These are phyloP conservation scores for Deilephila elpenor DNA, from an alignment of 2,888 invertebrate species.

Conservation along the genomic window DNA sequence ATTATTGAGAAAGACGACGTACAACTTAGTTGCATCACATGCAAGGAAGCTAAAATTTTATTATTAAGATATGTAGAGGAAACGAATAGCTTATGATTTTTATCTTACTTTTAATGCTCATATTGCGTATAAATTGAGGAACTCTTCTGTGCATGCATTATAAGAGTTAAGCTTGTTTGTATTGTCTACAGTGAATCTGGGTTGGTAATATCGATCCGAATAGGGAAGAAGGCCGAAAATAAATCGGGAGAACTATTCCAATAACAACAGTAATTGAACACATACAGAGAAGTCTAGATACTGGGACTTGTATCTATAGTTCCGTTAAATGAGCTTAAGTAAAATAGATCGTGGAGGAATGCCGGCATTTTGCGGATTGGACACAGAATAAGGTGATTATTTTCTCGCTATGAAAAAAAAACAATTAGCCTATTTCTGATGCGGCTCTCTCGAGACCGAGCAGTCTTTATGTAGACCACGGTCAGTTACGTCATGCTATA, in stretches of 20 bases:
- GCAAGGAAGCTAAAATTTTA: neutral
- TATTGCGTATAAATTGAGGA: neutral
- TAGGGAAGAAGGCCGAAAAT: neutral
- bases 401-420: constrained; percentile 8
- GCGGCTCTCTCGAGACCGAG: constrained; percentile 32
- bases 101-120: neutral
- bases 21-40: neutral
- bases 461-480: constrained; percentile 38
- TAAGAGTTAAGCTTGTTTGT: neutral
- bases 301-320: neutral
- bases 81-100: neutral
- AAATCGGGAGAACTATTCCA: neutral
- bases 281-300: too few species aligned
- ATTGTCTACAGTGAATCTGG: neutral
- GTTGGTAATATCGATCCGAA: constrained; percentile 2
- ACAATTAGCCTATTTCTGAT: constrained; percentile 34
- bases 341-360: neutral
- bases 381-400: neutral
- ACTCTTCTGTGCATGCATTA: neutral
- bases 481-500: constrained; percentile 37
- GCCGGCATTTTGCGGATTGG: constrained; percentile 11
- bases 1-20: neutral
- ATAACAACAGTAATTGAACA: too few species aligned
- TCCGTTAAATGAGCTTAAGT: neutral
- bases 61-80: neutral